Conservation (phyloP, 2,113 vertebrate genomes). For the Chiloscyllium plagiosum region DNA sequence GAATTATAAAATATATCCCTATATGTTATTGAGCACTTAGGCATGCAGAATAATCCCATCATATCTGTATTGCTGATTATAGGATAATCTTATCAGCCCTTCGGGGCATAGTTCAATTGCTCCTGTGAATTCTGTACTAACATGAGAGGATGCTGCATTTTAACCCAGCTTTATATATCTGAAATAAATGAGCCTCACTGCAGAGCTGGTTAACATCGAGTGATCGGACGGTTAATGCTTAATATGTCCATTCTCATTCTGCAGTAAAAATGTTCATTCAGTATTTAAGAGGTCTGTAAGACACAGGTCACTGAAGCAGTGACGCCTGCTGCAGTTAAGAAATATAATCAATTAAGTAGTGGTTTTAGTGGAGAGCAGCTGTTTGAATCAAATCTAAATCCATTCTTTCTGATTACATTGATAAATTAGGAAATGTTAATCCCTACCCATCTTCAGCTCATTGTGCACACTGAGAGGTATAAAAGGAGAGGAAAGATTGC, state of each 20-base stretch:
- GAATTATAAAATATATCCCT: slow-evolving; percentile 31
- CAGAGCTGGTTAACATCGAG: not conserved
- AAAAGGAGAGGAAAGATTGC: not conserved
- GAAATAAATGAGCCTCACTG: not conserved
- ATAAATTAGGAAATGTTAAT: slow-evolving; percentile 25
- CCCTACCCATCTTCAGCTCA: not conserved
- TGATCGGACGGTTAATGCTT: slow-evolving; percentile 16
- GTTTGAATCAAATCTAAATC: not conserved
- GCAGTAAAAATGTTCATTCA: not conserved
- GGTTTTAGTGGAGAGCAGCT: slow-evolving; percentile 18
- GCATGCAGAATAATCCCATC: not conserved
- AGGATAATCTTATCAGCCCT: slow-evolving; percentile 25
- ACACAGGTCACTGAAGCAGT: not conserved
- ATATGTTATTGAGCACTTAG: slow-evolving; percentile 14
- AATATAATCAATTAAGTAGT: slow-evolving; percentile 21
- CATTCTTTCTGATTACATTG: slow-evolving; percentile 1
- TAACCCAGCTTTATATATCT: not conserved
- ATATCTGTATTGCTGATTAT: slow-evolving; percentile 16
- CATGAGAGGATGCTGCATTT: slow-evolving; percentile 13
- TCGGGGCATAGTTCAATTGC: slow-evolving; percentile 10
- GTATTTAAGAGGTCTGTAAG: slow-evolving; percentile 29
- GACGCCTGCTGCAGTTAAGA: slow-evolving; percentile 9
- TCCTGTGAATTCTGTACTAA: slow-evolving; percentile 14
- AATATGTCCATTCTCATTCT: slow-evolving; percentile 26
- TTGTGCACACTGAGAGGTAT: not conserved